Conservation (phyloP, 2,113 vertebrate species). For the Brachyistius frenatus region DNA sequence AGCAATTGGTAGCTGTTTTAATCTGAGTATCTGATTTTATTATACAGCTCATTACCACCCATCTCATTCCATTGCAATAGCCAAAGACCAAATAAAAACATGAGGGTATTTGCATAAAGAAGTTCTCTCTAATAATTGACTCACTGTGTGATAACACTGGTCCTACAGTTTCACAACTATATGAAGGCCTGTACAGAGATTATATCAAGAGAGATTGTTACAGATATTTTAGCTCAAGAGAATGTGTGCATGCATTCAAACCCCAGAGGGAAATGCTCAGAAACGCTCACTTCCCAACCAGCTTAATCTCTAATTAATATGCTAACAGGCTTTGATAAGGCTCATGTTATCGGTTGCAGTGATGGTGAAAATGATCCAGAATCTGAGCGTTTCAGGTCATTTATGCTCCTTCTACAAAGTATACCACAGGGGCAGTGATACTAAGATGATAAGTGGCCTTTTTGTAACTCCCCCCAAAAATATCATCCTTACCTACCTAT, state of each 20-base stretch:
- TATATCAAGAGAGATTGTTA: neutral
- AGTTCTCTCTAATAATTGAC: constrained; percentile 31
- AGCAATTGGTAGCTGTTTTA: constrained; percentile 4
- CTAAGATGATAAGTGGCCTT: too few relatives aligned
- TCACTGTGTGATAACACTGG: constrained; percentile 18
- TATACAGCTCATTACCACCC: constrained; percentile 21
- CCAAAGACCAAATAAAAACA: constrained; percentile 36
- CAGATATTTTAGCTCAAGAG: constrained; percentile 1
- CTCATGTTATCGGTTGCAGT: neutral
- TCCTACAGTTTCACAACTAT: neutral
- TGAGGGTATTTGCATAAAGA: constrained; percentile 31
- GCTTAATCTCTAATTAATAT: constrained; percentile 29
- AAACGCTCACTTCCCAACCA: neutral
- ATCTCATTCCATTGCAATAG: constrained; percentile 1
- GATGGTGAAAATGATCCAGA: constrained; percentile 20
- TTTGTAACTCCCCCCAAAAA: too few relatives aligned
- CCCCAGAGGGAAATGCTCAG: neutral
- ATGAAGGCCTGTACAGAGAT: neutral
- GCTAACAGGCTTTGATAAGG: constrained; percentile 10
- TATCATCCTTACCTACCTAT: neutral
- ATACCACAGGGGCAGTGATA: too few relatives aligned
- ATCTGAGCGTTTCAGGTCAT: neutral
- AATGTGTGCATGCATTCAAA: constrained; percentile 14
- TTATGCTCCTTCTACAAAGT: neutral
- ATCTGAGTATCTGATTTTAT: constrained; percentile 17